Percentiles rank a stretch among this genome's conserved stretches.
Evolutionary conservation across 2,888 invertebrate species (phyloP).

Genomic region (Melangyna quadrimaculata): DNA sequence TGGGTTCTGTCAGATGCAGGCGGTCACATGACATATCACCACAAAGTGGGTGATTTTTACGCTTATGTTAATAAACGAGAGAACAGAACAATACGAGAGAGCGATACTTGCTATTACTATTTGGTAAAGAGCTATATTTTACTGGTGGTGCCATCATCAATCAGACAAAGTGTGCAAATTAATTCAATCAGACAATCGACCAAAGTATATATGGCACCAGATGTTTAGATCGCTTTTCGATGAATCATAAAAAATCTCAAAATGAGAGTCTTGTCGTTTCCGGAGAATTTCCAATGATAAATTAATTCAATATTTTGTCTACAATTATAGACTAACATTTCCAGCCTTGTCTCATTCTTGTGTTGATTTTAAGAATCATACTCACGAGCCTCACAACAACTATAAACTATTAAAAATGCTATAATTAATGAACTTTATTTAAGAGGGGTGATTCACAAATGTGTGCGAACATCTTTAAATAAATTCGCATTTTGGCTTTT

Average conservation of each 20-base stretch:
- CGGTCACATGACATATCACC: too few relatives aligned
- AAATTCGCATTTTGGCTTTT: conserved; percentile 48
- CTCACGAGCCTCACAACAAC: conserved; percentile 23
- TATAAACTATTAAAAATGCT: conserved; percentile 4
- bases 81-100: too few relatives aligned
- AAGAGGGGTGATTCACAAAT: conserved; percentile 9
- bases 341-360: conserved; percentile 45
- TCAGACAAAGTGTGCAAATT: conserved; percentile 11
- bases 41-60: too few relatives aligned
- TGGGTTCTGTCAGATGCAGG: too few relatives aligned
- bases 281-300: conserved; percentile 34
- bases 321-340: neutral
- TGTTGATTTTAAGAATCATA: conserved; percentile 37
- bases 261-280: neutral
- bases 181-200: conserved; percentile 26
- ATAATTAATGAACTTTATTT: conserved; percentile 40
- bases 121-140: too few relatives aligned
- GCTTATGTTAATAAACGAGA: too few relatives aligned
- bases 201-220: conserved; percentile 1
- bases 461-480: conserved; percentile 56
- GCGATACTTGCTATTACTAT: too few relatives aligned
- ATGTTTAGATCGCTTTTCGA: conserved; percentile 41
- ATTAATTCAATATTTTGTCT: conserved; percentile 16
- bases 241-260: conserved; percentile 43
- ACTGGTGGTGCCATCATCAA: conserved; percentile 12